Percentiles rank a stretch among this genome's conserved stretches.
These are phyloP conservation scores for Gallirallus australis DNA, from an alignment of 2,797 vertebrate genomes.

Conservation along the genomic window DNA sequence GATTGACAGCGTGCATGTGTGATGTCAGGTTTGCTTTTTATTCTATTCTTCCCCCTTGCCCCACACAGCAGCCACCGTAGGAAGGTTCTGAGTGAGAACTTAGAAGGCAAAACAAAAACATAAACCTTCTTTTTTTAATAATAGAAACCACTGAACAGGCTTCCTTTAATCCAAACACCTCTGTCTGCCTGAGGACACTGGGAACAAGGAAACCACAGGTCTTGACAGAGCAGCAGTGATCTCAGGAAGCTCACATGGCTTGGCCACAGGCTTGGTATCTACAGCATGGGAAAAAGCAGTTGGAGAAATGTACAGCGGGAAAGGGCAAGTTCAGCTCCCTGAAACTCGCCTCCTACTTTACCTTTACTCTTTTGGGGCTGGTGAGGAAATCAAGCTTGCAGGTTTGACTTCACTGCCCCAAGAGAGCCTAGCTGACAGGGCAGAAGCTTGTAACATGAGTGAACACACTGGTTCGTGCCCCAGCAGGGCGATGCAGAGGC, in stretches of 20 bases:
- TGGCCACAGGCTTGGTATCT: neutral
- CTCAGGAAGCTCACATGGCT: conserved; percentile 50
- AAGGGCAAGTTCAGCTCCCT: neutral
- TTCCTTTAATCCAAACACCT: conserved; percentile 66
- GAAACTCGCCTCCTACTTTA: neutral
- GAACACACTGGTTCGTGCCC: neutral
- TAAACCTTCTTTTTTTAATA: neutral
- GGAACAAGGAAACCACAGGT: conserved; percentile 42
- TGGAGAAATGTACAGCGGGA: neutral
- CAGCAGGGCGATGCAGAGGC: neutral
- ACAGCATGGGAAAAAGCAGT: neutral
- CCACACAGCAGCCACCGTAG: neutral
- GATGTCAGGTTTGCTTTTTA: conserved; percentile 63
- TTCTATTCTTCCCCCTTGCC: neutral
- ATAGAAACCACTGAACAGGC: conserved; percentile 54
- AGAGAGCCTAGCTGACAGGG: neutral
- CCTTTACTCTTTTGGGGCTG: neutral
- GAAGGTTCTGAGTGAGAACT: conserved; percentile 27
- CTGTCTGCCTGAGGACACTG: conserved; percentile 35
- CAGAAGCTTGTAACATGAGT: neutral
- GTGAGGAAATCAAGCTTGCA: neutral
- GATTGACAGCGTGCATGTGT: conserved; percentile 50
- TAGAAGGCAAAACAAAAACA: conserved; percentile 5
- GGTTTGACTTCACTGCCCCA: neutral
- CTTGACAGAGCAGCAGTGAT: conserved; percentile 36